Conservation (phyloP, 2,113 vertebrate species). For the Rhinopomastus cyanomelas region DNA sequence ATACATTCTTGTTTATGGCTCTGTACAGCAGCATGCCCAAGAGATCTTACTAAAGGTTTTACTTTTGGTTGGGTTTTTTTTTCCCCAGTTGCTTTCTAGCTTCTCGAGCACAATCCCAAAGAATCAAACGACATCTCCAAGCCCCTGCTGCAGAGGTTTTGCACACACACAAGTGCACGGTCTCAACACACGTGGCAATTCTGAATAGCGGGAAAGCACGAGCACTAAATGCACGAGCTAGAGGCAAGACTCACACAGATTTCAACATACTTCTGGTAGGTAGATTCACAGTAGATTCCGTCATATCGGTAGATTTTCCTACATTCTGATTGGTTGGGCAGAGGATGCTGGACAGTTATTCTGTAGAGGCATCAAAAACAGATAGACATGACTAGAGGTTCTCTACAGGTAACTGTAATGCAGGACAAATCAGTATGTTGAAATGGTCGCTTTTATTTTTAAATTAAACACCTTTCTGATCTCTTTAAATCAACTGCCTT, state of each 20-base stretch:
- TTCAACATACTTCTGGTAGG: constrained; percentile 88
- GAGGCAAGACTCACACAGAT: constrained; percentile 86
- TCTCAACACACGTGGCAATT: constrained; percentile 74
- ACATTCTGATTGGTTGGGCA: constrained; percentile 87
- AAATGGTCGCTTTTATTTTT: constrained; percentile 50
- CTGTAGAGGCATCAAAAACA: constrained; percentile 87
- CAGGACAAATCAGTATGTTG: constrained; percentile 81
- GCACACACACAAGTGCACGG: constrained; percentile 66
- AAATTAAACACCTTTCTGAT: constrained; percentile 59
- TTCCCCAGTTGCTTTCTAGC: constrained; percentile 40
- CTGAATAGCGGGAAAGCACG: constrained; percentile 77
- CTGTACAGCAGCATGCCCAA: constrained; percentile 74
- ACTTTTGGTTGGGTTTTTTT: background rate
- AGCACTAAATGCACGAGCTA: constrained; percentile 83
- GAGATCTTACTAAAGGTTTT: constrained; percentile 69
- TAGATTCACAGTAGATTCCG: constrained; percentile 87
- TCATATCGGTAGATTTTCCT: constrained; percentile 88
- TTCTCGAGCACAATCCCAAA: constrained; percentile 73
- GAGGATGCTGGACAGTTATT: constrained; percentile 87
- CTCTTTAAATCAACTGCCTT: constrained; percentile 63
- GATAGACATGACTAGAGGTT: constrained; percentile 83
- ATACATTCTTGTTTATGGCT: constrained; percentile 78
- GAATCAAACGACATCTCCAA: constrained; percentile 65
- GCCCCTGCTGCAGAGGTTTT: constrained; percentile 62
- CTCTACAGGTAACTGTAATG: constrained; percentile 82